phyloP scores from a whole-genome alignment of 2,113 vertebrate genomes.

The Lasiurus cinereus region DNA sequence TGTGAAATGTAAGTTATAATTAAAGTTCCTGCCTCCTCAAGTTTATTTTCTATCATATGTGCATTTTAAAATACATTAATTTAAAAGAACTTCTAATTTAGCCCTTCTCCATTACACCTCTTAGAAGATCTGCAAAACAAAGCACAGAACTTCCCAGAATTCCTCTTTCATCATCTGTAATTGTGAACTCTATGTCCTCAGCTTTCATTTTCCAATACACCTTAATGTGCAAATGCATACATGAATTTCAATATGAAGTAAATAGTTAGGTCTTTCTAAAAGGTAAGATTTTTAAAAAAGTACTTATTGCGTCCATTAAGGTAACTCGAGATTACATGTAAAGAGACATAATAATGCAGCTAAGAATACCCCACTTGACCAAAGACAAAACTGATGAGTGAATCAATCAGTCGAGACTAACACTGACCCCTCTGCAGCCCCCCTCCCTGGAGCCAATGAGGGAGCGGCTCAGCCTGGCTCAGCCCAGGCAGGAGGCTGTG shows the following conservation, averaged over 20 bases:
- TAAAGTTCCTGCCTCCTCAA: background rate
- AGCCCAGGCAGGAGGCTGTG: background rate
- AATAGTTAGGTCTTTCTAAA: constrained; percentile 25
- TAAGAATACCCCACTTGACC: background rate
- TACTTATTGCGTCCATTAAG: background rate
- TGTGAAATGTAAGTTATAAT: background rate
- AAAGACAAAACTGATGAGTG: background rate
- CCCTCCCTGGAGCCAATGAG: too few relatives aligned
- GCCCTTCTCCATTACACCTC: background rate
- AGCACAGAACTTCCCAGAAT: background rate
- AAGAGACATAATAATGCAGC: background rate
- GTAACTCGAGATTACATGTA: background rate
- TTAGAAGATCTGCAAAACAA: background rate
- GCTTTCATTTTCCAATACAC: background rate
- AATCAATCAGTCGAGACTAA: background rate
- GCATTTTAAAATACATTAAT: background rate
- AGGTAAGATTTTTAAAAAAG: background rate
- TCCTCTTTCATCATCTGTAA: background rate
- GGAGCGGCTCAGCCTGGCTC: too few relatives aligned
- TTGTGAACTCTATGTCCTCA: background rate
- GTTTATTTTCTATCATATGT: background rate
- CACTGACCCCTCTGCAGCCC: background rate
- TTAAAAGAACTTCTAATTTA: background rate
- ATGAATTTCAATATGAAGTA: constrained; percentile 14
- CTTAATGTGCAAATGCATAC: background rate